Base-by-base conservation (phyloP, 2,797 vertebrate species). In the Paedocypris micromegethes region DNA sequence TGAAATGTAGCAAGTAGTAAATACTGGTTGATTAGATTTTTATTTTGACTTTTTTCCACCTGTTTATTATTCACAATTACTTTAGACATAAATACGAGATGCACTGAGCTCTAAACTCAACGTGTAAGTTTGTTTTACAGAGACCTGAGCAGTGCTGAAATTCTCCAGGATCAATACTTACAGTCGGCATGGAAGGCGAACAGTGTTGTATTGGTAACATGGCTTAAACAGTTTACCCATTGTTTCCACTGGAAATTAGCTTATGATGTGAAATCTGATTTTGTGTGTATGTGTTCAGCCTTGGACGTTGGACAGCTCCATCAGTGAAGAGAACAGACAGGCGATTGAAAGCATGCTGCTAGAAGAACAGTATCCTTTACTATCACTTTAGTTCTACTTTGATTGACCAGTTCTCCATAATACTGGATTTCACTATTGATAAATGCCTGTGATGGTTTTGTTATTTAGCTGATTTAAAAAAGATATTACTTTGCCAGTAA, bases 361-460 rank as follows among this genome's bases (percentile, higher is more conserved):
- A 79, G 97, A 99, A 81, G 97, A 99, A 84, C 91, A 97, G 93
- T 98, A 98, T 97, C 96, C 93, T 96, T 92, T 40, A 63, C 9
- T 39, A 80, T 66, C 9, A 2, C 6, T 46, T 40, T 55, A 39
- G 5, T 58, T 44, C 9, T 8, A 38, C n/a, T 9, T 61, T 48
- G 3, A n/a, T 56, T 69, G 47, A 9, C n/a, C 37, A 7, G 39
- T 58, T 4, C 23, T 23, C 8, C 6, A 6, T 51, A 52, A 7
- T 64, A 2, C 2, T 7, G 38, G 47, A 4, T 60, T 37, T 42
- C 43, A 45, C 41, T 37, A 40, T 38, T 4, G 7, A 58, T 9
- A 5, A 51, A 42, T 6, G 4, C 5, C n/a, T 38, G 1, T n/a
- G 37, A 47, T 3, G 47, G 3, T 52, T 52, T 66, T 85, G 89